Evolutionary conservation across 1,140 invertebrate species (phyloP), one percentile per base, ranked within the genome.

Genomic region (Acyrthosiphon pisum): DNA sequence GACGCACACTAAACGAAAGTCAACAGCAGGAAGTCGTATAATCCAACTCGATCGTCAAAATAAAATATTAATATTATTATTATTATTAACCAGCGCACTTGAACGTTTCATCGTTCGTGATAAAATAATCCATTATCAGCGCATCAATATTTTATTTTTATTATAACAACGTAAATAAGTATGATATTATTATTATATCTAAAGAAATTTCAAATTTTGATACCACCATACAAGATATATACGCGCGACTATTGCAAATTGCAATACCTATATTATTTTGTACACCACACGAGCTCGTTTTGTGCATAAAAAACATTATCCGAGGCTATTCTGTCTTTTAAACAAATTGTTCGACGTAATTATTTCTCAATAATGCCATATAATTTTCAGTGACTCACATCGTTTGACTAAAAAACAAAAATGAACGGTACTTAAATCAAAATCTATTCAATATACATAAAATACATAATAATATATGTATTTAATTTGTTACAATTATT

Each of bases 1-100:
- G 56, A 44, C 89, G 56, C 2, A n/a, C 37, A n/a, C 26, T 90
- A 90, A 90, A 90, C 53, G 53, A 90, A 90, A 90, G 89, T 90
- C 89, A 90, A 90, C 89, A 60, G 89, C 89, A 68, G 89, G 53
- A 90, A 90, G 56, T 90, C 89, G 56, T 90, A 90, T 60, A 90
- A 90, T 44, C 56, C 56, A 37, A 68, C 68, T 90, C 20, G 11
- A 14, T 90, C 88, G 23, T 90, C 53, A 60, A 60, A 90, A 56
- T 53, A 53, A 86, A 26, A 84, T 84, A 86, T n/a, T 86, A 83
- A 23, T 41, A 46, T 8, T 46, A 46, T 46, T 46, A 50, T 22
- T 53, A 86, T 46, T 90, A 90, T 90, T 53, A 44, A 60, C 35
- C 26, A 35, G 37, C 53, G 18, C 88, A 90, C 88, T 90, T 90